These are phyloP conservation scores for Glyphotaelius pellucidus DNA, from an alignment of 2,888 invertebrate genomes.

Conservation along the genomic window DNA sequence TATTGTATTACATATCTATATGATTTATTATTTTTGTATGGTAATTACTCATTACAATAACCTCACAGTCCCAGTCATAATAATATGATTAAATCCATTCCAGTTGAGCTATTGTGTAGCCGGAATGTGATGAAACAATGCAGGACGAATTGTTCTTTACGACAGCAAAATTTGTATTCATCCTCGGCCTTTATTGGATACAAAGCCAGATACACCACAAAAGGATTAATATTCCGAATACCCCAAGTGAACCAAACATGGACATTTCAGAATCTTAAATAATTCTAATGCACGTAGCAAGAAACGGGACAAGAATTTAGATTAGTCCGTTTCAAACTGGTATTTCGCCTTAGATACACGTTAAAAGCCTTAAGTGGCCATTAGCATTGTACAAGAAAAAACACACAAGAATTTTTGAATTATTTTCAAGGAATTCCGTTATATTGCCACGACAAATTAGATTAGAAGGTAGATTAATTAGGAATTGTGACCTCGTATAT, in stretches of 20 bases:
- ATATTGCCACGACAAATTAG: neutral
- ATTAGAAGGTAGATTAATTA: neutral
- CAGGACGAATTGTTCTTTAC: neutral
- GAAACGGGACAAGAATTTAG: neutral
- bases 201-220: neutral
- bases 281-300: neutral
- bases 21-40: too few relatives aligned
- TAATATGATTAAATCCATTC: neutral
- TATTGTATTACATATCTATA: neutral
- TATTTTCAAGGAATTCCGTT: neutral
- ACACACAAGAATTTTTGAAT: neutral
- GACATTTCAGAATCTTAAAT: neutral
- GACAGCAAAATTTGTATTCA: neutral
- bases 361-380: neutral
- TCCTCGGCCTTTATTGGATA: neutral
- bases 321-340: neutral
- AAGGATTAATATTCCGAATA: neutral
- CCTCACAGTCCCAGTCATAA: neutral
- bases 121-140: neutral
- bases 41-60: neutral
- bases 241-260: neutral
- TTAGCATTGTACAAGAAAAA: neutral
- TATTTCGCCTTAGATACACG: neutral
- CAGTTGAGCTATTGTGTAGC: neutral
- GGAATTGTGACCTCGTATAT: neutral